These are phyloP conservation scores for Cryptomyrus ogoouensis DNA, from an alignment of 2,113 vertebrate genomes.

Conservation along the genomic window DNA sequence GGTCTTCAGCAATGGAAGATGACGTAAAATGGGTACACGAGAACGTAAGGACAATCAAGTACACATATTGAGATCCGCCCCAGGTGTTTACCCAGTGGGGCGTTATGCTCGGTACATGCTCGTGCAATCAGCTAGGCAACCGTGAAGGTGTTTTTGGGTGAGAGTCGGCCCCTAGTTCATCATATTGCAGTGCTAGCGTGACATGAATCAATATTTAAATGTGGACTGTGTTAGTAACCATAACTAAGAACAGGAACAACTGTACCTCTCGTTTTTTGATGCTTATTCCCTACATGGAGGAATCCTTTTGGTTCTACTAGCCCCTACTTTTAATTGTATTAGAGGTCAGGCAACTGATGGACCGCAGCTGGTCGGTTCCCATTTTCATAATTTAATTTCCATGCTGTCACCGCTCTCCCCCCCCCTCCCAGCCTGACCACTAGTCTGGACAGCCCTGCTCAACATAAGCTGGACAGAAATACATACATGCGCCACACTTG, in stretches of 20 bases:
- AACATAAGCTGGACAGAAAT: not conserved
- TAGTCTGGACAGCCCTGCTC: not conserved
- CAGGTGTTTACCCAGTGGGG: not conserved
- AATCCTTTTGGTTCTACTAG: not conserved
- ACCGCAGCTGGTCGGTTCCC: not conserved
- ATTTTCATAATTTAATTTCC: slow-evolving; percentile 5
- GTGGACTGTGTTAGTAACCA: not conserved
- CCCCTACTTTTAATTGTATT: not conserved
- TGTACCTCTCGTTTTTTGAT: not conserved
- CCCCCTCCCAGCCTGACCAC: not conserved
- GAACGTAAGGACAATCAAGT: not conserved
- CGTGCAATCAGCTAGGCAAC: no score
- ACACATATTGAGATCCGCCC: not conserved
- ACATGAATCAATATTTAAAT: not conserved
- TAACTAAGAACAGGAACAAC: not conserved
- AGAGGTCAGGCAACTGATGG: not conserved
- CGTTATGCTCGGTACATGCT: not conserved
- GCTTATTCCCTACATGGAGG: not conserved
- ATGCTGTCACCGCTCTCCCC: not conserved
- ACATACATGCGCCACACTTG: not conserved
- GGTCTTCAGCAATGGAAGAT: not conserved
- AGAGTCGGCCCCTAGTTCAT: not conserved
- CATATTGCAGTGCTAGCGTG: not conserved
- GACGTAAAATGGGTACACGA: not conserved
- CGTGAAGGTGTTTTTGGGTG: not conserved